Conservation (phyloP, 2,888 invertebrate species). For the Drosophila phalerata region DNA sequence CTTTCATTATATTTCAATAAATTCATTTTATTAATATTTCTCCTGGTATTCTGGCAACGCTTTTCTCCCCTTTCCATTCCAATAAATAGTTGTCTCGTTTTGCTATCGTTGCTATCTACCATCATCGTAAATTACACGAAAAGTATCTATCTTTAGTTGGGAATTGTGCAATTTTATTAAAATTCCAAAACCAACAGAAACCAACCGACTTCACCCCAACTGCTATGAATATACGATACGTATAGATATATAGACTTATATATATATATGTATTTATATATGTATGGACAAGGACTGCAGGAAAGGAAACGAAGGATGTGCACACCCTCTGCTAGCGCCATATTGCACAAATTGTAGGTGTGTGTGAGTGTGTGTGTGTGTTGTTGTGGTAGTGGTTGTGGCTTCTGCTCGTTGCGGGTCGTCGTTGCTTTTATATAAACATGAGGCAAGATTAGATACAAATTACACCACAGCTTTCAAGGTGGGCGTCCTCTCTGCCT, state of each 20-base stretch:
- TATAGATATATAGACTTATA: constrained; percentile 23
- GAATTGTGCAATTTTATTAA: constrained; percentile 80
- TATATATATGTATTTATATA: background rate
- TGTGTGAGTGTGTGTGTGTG: constrained; percentile 20
- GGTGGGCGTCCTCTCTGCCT: constrained; percentile 54
- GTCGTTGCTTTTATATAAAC: constrained; percentile 79
- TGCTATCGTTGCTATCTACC: constrained; percentile 64
- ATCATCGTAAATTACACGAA: constrained; percentile 80
- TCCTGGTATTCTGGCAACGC: constrained; percentile 42
- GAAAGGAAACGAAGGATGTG: constrained; percentile 25
- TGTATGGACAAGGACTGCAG: constrained; percentile 16
- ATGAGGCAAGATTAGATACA: constrained; percentile 82
- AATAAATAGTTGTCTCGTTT: constrained; percentile 32
- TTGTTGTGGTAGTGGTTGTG: constrained; percentile 25
- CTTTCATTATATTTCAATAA: too few species aligned
- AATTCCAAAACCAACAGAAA: constrained; percentile 69
- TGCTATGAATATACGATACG: constrained; percentile 57
- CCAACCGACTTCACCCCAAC: constrained; percentile 38
- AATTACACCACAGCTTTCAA: constrained; percentile 79
- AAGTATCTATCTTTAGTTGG: constrained; percentile 82
- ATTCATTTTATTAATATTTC: background rate
- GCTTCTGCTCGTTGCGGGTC: constrained; percentile 45
- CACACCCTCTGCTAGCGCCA: constrained; percentile 53
- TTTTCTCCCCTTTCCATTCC: background rate
- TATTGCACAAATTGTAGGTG: constrained; percentile 73